Evolutionary conservation across 2,888 invertebrate species (phyloP).

Genomic region (Sarcophaga carnaria): DNA sequence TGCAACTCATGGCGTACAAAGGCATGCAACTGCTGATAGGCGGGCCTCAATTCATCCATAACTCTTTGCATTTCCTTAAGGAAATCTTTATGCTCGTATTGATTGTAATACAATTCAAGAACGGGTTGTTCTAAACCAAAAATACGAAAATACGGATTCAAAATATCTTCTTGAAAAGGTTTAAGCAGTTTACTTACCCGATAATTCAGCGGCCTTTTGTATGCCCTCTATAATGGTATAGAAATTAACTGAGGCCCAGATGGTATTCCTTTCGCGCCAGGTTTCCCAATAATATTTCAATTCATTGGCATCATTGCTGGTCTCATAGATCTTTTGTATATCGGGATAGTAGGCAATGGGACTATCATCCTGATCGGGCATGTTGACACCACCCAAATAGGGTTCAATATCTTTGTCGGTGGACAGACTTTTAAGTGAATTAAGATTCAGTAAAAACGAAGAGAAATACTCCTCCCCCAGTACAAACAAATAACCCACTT

Average conservation of each 20-base stretch:
- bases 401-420: conserved; percentile 84
- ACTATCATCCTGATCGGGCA: conserved; percentile 77
- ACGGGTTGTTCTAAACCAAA: conserved; percentile 54
- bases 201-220: conserved; percentile 76
- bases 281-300: conserved; percentile 79
- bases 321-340: conserved; percentile 77
- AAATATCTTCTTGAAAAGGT: too few species aligned
- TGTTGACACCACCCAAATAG: conserved; percentile 76
- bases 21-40: conserved; percentile 91
- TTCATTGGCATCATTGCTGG: conserved; percentile 76
- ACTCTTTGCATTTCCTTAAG: conserved; percentile 78
- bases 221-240: conserved; percentile 77
- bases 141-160: neutral
- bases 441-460: conserved; percentile 77
- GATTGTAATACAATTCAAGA: conserved; percentile 52
- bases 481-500: conserved; percentile 76
- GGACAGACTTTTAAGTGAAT: conserved; percentile 76
- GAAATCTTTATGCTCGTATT: conserved; percentile 55
- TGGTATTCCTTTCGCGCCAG: conserved; percentile 78
- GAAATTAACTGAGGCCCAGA: conserved; percentile 78
- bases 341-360: conserved; percentile 78
- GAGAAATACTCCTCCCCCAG: conserved; percentile 79
- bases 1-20: conserved; percentile 88
- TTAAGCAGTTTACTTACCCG: conserved; percentile 69
- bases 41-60: conserved; percentile 83